Conservation (phyloP, 2,113 vertebrate genomes). For the Sander lucioperca region DNA sequence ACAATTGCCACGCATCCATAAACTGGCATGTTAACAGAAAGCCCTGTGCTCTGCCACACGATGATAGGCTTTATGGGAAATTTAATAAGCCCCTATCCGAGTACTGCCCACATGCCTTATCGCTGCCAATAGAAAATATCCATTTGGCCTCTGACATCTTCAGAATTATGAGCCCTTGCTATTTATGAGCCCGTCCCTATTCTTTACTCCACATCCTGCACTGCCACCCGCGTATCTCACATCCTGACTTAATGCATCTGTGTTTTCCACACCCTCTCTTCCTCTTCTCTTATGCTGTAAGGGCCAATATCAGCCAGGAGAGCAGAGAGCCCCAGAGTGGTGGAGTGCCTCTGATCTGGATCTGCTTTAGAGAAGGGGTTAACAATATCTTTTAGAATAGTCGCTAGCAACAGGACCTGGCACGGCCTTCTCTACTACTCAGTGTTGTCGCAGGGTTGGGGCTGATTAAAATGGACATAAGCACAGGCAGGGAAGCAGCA, state of each 20-base stretch:
- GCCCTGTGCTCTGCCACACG: constrained; percentile 64
- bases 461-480: not conserved
- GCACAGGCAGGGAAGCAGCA: constrained; percentile 30
- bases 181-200: constrained; percentile 60
- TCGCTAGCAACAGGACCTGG: constrained; percentile 52
- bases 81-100: constrained; percentile 70
- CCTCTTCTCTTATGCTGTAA: not conserved
- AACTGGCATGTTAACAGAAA: constrained; percentile 69
- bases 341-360: constrained; percentile 53
- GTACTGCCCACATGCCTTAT: constrained; percentile 71
- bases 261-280: not conserved
- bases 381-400: constrained; percentile 70
- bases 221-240: constrained; percentile 17
- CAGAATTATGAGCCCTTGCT: constrained; percentile 70
- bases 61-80: constrained; percentile 72
- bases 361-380: constrained; percentile 65
- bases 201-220: constrained; percentile 36
- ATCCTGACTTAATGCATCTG: constrained; percentile 43
- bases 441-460: constrained; percentile 26
- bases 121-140: constrained; percentile 68
- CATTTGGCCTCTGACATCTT: constrained; percentile 69
- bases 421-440: constrained; percentile 54
- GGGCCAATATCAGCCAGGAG: constrained; percentile 45
- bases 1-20: constrained; percentile 55
- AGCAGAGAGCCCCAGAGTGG: constrained; percentile 40